Evolutionary conservation across 2,113 vertebrate species (phyloP), one percentile per base, ranked within the genome.

Genomic region (Mesocricetus auratus): DNA sequence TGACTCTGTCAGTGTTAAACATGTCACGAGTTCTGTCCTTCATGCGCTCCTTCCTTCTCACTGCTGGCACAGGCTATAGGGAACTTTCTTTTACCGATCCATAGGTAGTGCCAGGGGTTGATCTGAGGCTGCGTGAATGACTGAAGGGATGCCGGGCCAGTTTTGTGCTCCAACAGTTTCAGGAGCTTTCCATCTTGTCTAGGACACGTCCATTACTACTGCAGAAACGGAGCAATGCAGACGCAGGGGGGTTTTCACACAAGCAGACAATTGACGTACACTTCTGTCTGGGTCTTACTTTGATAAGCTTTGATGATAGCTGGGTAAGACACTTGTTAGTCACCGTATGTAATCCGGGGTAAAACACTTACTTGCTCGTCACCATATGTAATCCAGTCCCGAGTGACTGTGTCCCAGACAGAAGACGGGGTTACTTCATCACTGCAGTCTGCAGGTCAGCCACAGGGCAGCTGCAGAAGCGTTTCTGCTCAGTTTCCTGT

Each of bases 11-110:
- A 6, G 29, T 19, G 60, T 11, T 13, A 53, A 73, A 26, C 5
- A 1, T 39, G 79, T 85, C 88, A 86, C 92, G 89, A 71, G 90
- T 58, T 90, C 71, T 85, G 56, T 42, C 64, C 75, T 90, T 73
- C 62, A 83, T 71, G 60, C 81, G 7, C 66, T 77, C 93, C 83
- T 96, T 93, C 87, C 87, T 75, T 94, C 93, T 81, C 60, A 39
- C 88, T 92, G 94, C 73, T 68, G n/a, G n/a, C 39, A 71, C 75
- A 5, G 47, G 36, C 50, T 12, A 4, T 21, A 39, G 66, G 66
- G 64, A 62, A 60, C 92, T 94, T 85, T 62, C 53, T 94, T 77
- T 86, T 47, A 58, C 53, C 86, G 0, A 3, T 60, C 29, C 10
- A 26, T 91, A 86, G 74, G 79, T 64, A 31, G 8, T 93, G 90